Conservation (phyloP, 2,888 invertebrate species). For the Cryptocheilus praepositus region DNA sequence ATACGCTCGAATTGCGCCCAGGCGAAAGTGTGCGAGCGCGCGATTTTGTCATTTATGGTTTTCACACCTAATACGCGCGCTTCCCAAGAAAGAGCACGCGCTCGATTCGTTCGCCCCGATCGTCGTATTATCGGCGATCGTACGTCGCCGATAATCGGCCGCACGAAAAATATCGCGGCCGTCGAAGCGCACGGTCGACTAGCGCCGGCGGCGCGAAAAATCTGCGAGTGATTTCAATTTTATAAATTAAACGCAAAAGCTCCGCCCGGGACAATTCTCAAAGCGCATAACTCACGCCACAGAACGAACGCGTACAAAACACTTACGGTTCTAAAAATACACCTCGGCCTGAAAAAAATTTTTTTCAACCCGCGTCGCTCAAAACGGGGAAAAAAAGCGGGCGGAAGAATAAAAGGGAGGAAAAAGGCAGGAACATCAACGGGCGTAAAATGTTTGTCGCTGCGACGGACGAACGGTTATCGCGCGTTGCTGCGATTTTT, state of each 20-base stretch:
- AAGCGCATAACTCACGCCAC: conserved; percentile 50
- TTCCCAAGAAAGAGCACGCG: neutral
- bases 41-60: neutral
- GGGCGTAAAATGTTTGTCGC: conserved; percentile 58
- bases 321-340: conserved; percentile 53
- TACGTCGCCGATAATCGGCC: too few species aligned
- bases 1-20: conserved; percentile 22
- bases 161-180: neutral
- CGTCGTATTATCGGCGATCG: too few species aligned
- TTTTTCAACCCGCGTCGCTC: neutral
- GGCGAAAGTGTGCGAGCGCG: neutral
- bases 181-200: neutral
- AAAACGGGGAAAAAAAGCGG: conserved; percentile 17
- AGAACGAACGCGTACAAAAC: conserved; percentile 43
- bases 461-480: conserved; percentile 58
- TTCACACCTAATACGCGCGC: too few species aligned
- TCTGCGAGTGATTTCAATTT: conserved; percentile 2
- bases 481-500: conserved; percentile 57
- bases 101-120: too few species aligned
- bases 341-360: conserved; percentile 26
- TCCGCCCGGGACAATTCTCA: conserved; percentile 52
- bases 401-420: neutral
- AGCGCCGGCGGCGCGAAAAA: neutral
- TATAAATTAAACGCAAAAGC: conserved; percentile 6
- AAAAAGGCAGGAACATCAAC: conserved; percentile 47